These are phyloP conservation scores for Phragmatobia fuliginosa DNA, from an alignment of 2,888 invertebrate species.

Conservation along the genomic window DNA sequence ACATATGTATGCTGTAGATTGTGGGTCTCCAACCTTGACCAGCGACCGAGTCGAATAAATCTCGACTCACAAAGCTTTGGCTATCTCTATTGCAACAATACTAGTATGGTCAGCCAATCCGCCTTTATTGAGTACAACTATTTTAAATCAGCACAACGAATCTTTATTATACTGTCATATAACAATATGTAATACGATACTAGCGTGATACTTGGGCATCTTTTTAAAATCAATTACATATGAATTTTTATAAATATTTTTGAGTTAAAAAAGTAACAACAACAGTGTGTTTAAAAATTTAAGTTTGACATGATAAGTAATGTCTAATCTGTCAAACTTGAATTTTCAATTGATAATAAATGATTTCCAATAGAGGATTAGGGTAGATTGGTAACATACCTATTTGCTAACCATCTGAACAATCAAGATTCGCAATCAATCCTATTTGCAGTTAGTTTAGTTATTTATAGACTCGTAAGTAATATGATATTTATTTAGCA, in stretches of 20 bases:
- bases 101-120: conserved; percentile 37
- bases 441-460: too few species aligned
- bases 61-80: conserved; percentile 61
- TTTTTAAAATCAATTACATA: not conserved
- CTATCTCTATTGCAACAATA: conserved; percentile 52
- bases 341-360: too few species aligned
- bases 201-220: not conserved
- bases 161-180: conserved; percentile 17
- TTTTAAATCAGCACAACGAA: conserved; percentile 29
- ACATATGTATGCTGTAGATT: conserved; percentile 64
- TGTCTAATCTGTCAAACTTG: too few species aligned
- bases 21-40: conserved; percentile 84
- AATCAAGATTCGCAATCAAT: too few species aligned
- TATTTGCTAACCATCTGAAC: not conserved
- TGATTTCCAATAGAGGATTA: not conserved
- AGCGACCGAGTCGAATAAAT: conserved; percentile 66
- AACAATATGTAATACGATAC: not conserved
- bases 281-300: not conserved
- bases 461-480: too few species aligned
- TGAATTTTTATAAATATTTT: not conserved
- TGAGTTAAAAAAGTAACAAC: not conserved
- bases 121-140: conserved; percentile 37
- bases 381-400: not conserved
- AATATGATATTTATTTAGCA: not conserved
- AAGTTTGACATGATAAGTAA: too few species aligned